Percentiles rank a stretch among this genome's conserved stretches.
These are phyloP conservation scores for Falco naumanni DNA, from an alignment of 2,797 vertebrate genomes.

Conservation along the genomic window DNA sequence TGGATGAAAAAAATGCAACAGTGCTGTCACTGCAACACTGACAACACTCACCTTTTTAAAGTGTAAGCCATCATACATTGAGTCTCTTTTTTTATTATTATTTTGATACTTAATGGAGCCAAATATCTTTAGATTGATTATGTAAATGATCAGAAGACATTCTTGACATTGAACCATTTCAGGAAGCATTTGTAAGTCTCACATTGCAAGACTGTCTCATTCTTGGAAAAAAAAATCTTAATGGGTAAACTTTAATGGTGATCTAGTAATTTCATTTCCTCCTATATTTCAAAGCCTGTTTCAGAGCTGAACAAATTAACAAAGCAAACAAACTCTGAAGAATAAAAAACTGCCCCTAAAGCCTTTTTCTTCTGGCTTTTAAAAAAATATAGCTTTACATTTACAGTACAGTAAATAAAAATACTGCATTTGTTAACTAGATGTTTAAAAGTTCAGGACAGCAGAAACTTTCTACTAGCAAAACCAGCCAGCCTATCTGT, in stretches of 20 bases:
- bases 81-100: neutral
- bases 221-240: neutral
- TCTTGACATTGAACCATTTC: neutral
- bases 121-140: neutral
- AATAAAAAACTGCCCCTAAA: neutral
- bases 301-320: neutral
- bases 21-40: neutral
- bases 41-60: neutral
- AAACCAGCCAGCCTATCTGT: neutral
- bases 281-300: neutral
- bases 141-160: neutral
- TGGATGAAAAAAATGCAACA: neutral
- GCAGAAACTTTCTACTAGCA: neutral
- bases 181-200: neutral
- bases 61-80: neutral
- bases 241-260: neutral
- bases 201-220: neutral
- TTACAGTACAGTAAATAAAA: neutral
- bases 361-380: neutral
- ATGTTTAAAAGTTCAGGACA: neutral
- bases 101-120: neutral
- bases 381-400: neutral
- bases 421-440: neutral
- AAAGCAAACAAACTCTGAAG: neutral
- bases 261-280: neutral